A percentile compares a stretch with the other conserved stretches of the same genome.
phyloP scores from a whole-genome alignment of 2,113 vertebrate species.

The Tauraco erythrolophus region DNA sequence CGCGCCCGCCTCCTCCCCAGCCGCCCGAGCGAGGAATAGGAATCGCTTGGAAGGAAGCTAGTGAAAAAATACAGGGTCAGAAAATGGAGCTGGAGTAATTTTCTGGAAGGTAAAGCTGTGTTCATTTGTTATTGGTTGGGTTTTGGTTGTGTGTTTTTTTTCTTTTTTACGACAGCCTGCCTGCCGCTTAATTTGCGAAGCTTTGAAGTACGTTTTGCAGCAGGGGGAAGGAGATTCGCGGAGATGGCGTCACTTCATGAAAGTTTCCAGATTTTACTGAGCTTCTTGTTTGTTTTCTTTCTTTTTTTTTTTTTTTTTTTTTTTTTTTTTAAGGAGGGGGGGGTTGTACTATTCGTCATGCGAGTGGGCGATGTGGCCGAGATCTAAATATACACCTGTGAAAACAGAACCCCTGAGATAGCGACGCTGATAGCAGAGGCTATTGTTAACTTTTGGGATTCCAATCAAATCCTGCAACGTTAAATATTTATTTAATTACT shows the following conservation, averaged over 20 bases:
- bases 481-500: constrained; percentile 57
- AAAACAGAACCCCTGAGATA: constrained; percentile 40
- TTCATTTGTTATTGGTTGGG: background rate
- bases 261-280: constrained; percentile 44
- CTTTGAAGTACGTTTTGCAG: background rate
- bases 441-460: constrained; percentile 61
- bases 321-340: background rate
- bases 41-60: background rate
- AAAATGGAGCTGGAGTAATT: constrained; percentile 18
- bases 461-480: constrained; percentile 9
- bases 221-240: background rate
- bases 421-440: constrained; percentile 7
- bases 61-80: background rate
- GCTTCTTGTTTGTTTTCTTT: background rate
- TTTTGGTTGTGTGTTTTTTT: background rate
- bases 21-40: background rate
- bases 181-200: background rate
- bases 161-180: background rate
- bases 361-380: constrained; percentile 4
- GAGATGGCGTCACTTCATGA: constrained; percentile 34
- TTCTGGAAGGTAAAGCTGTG: constrained; percentile 37
- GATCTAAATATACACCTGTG: constrained; percentile 44
- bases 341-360: background rate
- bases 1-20: constrained; percentile 3
- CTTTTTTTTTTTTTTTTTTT: background rate